Conservation (phyloP, 1,140 invertebrate species). For the Hyposmocoma kahamanoa region DNA sequence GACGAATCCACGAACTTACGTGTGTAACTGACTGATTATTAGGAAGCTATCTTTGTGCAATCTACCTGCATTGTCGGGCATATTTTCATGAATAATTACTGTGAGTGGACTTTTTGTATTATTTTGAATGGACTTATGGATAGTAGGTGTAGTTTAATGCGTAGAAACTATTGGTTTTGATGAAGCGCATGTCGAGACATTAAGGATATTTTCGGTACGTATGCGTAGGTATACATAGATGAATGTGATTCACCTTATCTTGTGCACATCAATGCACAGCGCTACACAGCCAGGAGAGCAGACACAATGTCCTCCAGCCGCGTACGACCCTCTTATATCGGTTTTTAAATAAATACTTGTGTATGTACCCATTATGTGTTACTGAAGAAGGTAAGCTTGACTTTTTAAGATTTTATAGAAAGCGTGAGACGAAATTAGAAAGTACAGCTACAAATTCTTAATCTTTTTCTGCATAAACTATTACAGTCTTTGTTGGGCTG, state of each 20-base stretch:
- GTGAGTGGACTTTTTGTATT: constrained; percentile 38
- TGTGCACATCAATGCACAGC: background rate
- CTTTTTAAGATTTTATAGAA: no score
- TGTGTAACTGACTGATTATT: background rate
- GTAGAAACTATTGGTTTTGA: no score
- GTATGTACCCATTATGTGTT: no score
- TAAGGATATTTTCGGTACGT: constrained; percentile 52
- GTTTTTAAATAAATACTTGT: no score
- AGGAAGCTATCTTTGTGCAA: constrained; percentile 55
- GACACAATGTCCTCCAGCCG: constrained; percentile 7
- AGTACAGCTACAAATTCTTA: no score
- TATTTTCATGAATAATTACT: constrained; percentile 58
- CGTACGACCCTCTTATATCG: no score
- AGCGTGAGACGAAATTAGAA: no score
- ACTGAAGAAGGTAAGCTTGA: no score
- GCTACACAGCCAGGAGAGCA: no score
- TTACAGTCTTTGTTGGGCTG: no score
- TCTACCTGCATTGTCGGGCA: constrained; percentile 62
- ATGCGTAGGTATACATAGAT: constrained; percentile 22
- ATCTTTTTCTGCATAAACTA: no score
- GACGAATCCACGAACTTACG: background rate
- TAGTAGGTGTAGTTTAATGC: constrained; percentile 37
- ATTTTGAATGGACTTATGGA: constrained; percentile 36
- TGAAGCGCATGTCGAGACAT: no score
- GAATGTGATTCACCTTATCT: constrained; percentile 19